These are phyloP conservation scores for Rhincodon typus DNA, from an alignment of 2,797 vertebrate genomes.

Conservation along the genomic window DNA sequence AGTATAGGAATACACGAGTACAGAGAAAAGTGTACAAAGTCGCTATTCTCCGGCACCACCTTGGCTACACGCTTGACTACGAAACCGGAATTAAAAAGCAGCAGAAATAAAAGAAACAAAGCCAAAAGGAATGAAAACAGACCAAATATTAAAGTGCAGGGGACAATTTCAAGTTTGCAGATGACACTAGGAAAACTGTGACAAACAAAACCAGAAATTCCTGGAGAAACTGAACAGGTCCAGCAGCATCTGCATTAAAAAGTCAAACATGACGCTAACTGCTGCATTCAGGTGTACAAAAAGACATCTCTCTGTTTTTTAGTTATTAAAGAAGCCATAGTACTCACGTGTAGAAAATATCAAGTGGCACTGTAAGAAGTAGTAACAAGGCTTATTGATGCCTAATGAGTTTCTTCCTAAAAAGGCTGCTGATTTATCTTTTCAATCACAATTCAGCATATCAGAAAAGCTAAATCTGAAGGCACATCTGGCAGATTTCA, in stretches of 20 bases:
- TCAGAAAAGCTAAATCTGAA: background rate
- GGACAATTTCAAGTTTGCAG: too few species aligned
- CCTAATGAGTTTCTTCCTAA: background rate
- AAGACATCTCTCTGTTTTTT: background rate
- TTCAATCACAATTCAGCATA: background rate
- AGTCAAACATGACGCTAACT: background rate
- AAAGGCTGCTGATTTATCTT: background rate
- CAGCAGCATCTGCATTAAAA: background rate
- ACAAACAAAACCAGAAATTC: too few species aligned
- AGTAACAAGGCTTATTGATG: background rate
- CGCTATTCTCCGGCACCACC: too few species aligned
- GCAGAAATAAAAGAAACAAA: too few species aligned
- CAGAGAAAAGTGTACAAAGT: too few species aligned
- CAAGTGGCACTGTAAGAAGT: background rate
- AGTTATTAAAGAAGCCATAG: background rate
- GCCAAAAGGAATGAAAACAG: too few species aligned
- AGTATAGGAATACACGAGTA: too few species aligned
- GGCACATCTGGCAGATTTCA: background rate
- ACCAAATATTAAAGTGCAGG: too few species aligned
- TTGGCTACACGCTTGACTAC: too few species aligned
- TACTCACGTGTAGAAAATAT: background rate
- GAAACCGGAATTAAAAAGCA: too few species aligned
- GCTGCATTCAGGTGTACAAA: background rate
- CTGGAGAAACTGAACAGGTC: too few species aligned
- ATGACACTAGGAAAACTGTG: too few species aligned